phyloP scores from a whole-genome alignment of 2,797 vertebrate species.

The Gallinago solitaria region DNA sequence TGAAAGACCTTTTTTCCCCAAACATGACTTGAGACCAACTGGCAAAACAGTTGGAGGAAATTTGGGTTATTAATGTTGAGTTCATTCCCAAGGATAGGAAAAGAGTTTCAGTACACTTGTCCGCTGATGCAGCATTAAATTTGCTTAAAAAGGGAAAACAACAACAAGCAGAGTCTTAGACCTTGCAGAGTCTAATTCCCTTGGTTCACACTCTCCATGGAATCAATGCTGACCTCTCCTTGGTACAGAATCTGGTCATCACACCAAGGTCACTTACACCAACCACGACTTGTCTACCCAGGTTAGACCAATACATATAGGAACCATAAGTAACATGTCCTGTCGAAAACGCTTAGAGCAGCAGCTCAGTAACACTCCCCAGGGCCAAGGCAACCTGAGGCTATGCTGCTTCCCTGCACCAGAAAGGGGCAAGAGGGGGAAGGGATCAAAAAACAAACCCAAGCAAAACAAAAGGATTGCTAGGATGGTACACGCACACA shows the following conservation, averaged over 20 bases:
- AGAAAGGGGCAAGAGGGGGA: not conserved
- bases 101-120: not conserved
- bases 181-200: not conserved
- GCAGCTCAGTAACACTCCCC: not conserved
- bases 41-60: not conserved
- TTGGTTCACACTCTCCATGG: not conserved
- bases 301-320: not conserved
- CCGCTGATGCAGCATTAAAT: constrained; percentile 9
- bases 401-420: not conserved
- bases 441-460: not conserved
- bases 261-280: constrained; percentile 25
- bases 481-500: not conserved
- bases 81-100: not conserved
- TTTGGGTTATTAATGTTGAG: not conserved
- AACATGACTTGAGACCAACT: not conserved
- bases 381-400: not conserved
- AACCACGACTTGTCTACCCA: not conserved
- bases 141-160: constrained; percentile 43
- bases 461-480: not conserved
- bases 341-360: not conserved
- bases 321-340: not conserved
- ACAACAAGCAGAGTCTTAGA: not conserved
- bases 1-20: not conserved
- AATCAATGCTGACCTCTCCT: not conserved
- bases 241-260: not conserved